Conservation (phyloP, 2,113 vertebrate species). For the Brachirus orientalis region DNA sequence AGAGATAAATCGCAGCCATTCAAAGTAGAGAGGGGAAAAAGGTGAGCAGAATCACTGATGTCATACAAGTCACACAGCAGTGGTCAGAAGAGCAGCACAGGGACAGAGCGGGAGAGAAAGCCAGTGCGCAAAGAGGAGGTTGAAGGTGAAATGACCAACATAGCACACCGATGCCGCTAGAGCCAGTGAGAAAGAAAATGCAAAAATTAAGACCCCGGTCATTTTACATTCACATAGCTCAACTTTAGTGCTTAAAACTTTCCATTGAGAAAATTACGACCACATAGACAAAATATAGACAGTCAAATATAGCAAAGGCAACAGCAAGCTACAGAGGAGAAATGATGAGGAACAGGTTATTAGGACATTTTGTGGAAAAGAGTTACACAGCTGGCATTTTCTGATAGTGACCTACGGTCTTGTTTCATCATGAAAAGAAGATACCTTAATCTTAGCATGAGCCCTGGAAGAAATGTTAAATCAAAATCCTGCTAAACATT, state of each 20-base stretch:
- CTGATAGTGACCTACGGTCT: conserved; percentile 47
- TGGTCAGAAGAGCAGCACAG: conserved; percentile 52
- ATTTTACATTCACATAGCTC: conserved; percentile 56
- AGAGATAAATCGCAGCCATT: conserved; percentile 61
- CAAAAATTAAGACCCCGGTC: conserved; percentile 51
- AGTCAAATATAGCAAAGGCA: conserved; percentile 35
- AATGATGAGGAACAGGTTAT: conserved; percentile 63
- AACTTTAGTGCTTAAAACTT: conserved; percentile 31
- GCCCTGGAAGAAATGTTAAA: conserved; percentile 64
- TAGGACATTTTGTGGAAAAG: conserved; percentile 41
- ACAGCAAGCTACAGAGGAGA: conserved; percentile 56
- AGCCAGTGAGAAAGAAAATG: conserved; percentile 68
- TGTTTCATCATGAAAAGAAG: conserved; percentile 50
- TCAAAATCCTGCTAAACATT: conserved; percentile 42
- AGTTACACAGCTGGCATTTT: conserved; percentile 65
- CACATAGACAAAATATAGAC: conserved; percentile 12
- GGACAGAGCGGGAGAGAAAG: conserved; percentile 66
- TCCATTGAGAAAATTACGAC: conserved; percentile 23
- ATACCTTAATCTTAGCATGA: conserved; percentile 44
- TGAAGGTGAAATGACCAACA: conserved; percentile 68
- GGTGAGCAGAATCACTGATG: conserved; percentile 70
- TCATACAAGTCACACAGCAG: conserved; percentile 69
- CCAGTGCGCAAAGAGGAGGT: conserved; percentile 53
- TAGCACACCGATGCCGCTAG: conserved; percentile 68
- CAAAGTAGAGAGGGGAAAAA: conserved; percentile 58